Base-by-base conservation (phyloP, 1,140 invertebrate species). In the Diabrotica undecimpunctata region DNA sequence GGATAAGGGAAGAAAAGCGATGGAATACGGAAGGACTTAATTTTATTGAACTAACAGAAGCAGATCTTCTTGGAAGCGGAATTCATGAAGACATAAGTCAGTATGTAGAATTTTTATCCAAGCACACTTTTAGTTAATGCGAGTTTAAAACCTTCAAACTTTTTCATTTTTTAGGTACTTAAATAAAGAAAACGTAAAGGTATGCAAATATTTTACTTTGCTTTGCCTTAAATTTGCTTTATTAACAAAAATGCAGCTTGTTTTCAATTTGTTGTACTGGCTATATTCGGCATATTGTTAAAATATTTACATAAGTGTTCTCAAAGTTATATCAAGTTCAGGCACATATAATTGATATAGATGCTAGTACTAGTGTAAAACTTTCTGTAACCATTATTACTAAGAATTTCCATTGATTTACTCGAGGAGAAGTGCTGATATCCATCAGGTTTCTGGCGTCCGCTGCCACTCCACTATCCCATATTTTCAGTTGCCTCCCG, bases 1-100 rank as follows among this genome's bases (percentile, higher is more conserved):
- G 74, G 25, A 66, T 71, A n/a, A 58, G 71, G 10, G 69, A 74
- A 8, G 66, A 70, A 37, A 37, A 64, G 5, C 36, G 66, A 9
- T 77, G 73, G 74, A 72, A 14, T 64, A 41, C 66, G 8, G 70
- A 72, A 52, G 75, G 73, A 35, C 64, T 77, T n/a, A 62, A 57
- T 50, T 77, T 77, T 71, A 70, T 71, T 65, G 66, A 66, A 12
- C 61, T 77, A 51, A 56, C 67, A 5, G 46, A 66, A 53, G 37
- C 36, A 14, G 70, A 74, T 59, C 55, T 74, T n/a, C 65, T 74
- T 46, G 72, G 70, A 54, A 52, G 60, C 13, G 14, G 14, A 13
- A 36, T 25, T 58, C 54, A 61, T 38, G 56, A 35, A 37, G 25
- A 58, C 37, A 25, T 25, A 25, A 25, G 4, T 9, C n/a, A 25